A percentile compares a stretch with the other conserved stretches of the same genome.
Conservation (phyloP, 2,113 vertebrate genomes). For the Tragulus kanchil region DNA sequence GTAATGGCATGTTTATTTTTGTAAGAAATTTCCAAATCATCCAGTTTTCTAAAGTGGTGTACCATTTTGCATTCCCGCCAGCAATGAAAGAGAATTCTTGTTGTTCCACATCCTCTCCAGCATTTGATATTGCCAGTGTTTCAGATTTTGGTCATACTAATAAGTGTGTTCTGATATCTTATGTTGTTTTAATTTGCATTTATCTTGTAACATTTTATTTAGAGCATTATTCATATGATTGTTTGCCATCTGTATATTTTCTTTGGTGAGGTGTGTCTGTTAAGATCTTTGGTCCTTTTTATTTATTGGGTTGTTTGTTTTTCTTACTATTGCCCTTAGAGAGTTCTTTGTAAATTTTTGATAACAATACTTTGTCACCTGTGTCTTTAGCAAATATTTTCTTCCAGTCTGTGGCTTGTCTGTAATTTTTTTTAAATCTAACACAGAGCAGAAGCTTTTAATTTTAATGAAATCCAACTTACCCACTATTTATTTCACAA, state of each 20-base stretch:
- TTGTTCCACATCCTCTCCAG: not conserved
- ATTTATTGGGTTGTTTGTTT: not conserved
- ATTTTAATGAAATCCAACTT: not conserved
- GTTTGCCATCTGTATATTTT: not conserved
- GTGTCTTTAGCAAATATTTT: not conserved
- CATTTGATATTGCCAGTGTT: not conserved
- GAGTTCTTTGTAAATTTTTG: not conserved
- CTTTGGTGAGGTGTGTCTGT: not conserved
- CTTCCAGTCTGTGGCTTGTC: not conserved
- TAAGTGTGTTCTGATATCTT: not conserved
- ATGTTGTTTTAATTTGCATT: not conserved
- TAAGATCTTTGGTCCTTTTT: not conserved
- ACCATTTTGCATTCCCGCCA: not conserved
- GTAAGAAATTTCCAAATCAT: not conserved
- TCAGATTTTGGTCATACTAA: not conserved
- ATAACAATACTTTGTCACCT: not conserved
- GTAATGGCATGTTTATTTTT: not conserved
- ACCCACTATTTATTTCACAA: not conserved
- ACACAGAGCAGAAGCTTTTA: not conserved
- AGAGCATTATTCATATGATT: not conserved
- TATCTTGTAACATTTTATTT: not conserved
- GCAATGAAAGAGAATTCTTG: not conserved
- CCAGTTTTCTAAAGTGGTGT: not conserved
- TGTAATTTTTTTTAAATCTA: not conserved
- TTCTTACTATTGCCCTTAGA: not conserved